Percentiles rank a stretch among this genome's conserved stretches.
These are phyloP conservation scores for Gallinago media DNA, from an alignment of 2,113 vertebrate species.

Conservation along the genomic window DNA sequence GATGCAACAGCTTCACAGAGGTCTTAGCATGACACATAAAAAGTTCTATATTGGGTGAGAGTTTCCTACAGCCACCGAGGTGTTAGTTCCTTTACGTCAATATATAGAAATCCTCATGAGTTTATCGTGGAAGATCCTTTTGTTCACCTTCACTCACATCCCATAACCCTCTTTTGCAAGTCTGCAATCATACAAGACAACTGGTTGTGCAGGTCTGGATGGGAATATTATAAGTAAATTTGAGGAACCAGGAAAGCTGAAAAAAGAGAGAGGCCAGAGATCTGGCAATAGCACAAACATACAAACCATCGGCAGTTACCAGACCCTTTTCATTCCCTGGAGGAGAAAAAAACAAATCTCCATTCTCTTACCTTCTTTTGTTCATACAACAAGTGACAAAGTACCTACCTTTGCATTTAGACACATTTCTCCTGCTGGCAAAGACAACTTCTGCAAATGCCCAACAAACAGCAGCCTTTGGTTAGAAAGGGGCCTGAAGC, in stretches of 20 bases:
- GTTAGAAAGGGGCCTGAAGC: not conserved
- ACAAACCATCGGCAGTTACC: not conserved
- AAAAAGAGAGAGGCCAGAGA: not conserved
- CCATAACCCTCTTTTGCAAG: rapidly evolving
- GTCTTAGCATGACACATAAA: not conserved
- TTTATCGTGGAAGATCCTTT: not conserved
- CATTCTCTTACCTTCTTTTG: not conserved
- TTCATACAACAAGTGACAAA: not conserved
- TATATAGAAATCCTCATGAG: not conserved
- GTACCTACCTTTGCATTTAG: slow-evolving; percentile 83
- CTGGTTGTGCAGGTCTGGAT: not conserved
- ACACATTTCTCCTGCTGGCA: slow-evolving; percentile 77
- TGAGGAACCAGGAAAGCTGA: not conserved
- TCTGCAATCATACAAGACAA: not conserved
- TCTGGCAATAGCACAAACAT: not conserved
- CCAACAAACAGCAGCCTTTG: slow-evolving; percentile 44
- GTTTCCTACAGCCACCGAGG: not conserved
- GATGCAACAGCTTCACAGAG: not conserved
- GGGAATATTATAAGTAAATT: not conserved
- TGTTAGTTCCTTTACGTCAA: not conserved
- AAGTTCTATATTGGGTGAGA: not conserved
- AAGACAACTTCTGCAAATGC: slow-evolving; percentile 82
- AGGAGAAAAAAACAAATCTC: not conserved
- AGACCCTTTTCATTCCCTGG: not conserved
- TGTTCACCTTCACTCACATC: not conserved